Evolutionary conservation across 2,888 invertebrate genomes (phyloP), one percentile per base, ranked within the genome.

Genomic region (Callinectes sapidus): DNA sequence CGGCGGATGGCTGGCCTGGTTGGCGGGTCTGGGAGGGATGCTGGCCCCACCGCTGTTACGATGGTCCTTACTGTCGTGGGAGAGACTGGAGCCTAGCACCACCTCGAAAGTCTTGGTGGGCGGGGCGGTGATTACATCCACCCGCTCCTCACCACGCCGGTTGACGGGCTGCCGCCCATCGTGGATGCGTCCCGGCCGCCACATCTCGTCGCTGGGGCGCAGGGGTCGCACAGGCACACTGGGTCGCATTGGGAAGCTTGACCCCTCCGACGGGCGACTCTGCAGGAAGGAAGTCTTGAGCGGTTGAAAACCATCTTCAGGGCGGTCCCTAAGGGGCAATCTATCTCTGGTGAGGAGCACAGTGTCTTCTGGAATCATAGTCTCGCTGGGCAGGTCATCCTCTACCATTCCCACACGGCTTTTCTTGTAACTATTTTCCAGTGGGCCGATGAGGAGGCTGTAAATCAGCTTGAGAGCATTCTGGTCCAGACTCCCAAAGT

Each of bases 101-200:
- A 94, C 91, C 35, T 94, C 93, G 55, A 92, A 94, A n/a, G 90
- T 87, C 66, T 92, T 61, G 16, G 85, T 89, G 39, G 94, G 91
- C n/a, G 94, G 94, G 39, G 94, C 94, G 3, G 94, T 94, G 66
- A 94, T 94, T 32, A 94, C 93, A n/a, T 93, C 93, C 39, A 94
- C 66, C 54, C 61, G 48, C 35, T 91, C 91, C 55, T 92, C 89
- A 8, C 92, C 92, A 16, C 89, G 54, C 2, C 90, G 81, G 6
- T 66, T 85, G 48, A 86, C 61, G n/a, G 91, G 54, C 28, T 92
- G 89, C 10, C 14, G 10, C 35, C 89, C 81, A 14, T 54, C 42
- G 16, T 88, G 1, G n/a, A 81, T 91, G 23, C 91, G 90, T 61
- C 85, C 87, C 14, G 92, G 92, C 13, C 85, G 88, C 92, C 92